Evolutionary conservation across 2,888 invertebrate genomes (phyloP), one percentile per base, ranked within the genome.

Genomic region (Calliscelio sp.): DNA sequence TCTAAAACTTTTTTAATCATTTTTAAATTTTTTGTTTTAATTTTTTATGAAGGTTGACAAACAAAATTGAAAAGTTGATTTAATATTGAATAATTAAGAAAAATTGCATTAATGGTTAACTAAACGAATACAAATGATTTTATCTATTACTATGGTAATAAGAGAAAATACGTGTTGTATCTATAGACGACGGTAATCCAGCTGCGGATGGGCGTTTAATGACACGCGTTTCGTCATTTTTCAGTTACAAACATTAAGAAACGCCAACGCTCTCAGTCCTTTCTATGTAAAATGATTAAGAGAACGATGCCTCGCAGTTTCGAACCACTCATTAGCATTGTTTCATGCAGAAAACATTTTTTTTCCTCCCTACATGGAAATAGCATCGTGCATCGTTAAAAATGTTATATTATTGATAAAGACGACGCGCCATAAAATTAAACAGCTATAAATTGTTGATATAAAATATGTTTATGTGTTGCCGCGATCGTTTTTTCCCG

Each of bases 201-300:
- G 32, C 77, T 18, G 49, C 49, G 57, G 51, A 79, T 74, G 78
- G 83, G 78, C 78, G 83, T 83, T 73, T 78, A 83, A 79, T 83
- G 78, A 83, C 68, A 79, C 61, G 78, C 78, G 74, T 79, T 79
- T 78, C 83, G 74, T 79, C 73, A 79, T 83, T 83, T 79, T 83
- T 83, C 78, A 79, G 78, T 77, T 68, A 63, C 61, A 61, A 83
- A 79, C 83, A 74, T 74, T 18, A 79, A 73, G 74, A 74, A 66
- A 83, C 83, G 83, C 83, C 83, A 83, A 83, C 83, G 79, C 83
- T 63, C 57, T n/a, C n/a, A 66, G 63, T 68, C 79, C 73, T 73
- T 79, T 83, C 73, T 57, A 73, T 73, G 83, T 74, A 71, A 75
- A 75, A 71, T 68, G 78, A 79, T 74, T 68, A 78, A 77, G 78